Evolutionary conservation across 2,888 invertebrate genomes (phyloP).

Genomic region (Malthinus flaveolus): DNA sequence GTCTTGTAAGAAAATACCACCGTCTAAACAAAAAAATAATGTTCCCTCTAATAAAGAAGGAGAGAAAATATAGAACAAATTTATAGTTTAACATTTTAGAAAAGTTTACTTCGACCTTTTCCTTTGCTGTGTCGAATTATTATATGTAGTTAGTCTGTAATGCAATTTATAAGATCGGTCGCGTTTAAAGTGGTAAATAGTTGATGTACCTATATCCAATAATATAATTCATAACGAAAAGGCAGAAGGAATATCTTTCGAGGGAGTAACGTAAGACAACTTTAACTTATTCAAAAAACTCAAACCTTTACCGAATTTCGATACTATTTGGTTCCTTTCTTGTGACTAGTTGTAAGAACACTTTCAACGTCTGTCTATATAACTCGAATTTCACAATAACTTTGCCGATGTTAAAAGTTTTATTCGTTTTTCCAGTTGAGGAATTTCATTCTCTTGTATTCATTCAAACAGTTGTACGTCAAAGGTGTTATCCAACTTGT

Average conservation of each 20-base stretch:
- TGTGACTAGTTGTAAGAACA: conserved; percentile 33
- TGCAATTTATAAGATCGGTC: conserved; percentile 43
- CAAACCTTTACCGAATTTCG: conserved; percentile 41
- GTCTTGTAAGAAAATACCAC: neutral
- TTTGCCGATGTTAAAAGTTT: conserved; percentile 32
- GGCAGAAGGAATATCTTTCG: conserved; percentile 7
- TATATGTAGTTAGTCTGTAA: conserved; percentile 31
- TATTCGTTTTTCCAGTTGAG: conserved; percentile 33
- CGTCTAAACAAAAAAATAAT: neutral
- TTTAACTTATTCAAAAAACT: conserved; percentile 34
- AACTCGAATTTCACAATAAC: conserved; percentile 43
- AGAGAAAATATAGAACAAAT: neutral
- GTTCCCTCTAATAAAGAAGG: neutral
- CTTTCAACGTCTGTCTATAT: conserved; percentile 40
- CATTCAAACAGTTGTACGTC: conserved; percentile 26
- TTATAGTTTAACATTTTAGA: neutral
- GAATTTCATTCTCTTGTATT: conserved; percentile 40
- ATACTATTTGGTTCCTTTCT: conserved; percentile 36
- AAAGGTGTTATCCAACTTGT: conserved; percentile 26
- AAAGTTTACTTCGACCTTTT: conserved; percentile 1
- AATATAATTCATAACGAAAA: conserved; percentile 35
- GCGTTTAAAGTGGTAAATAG: conserved; percentile 44
- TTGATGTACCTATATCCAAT: conserved; percentile 46
- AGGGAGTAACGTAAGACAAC: conserved; percentile 8
- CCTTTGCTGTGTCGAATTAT: neutral